Percentiles rank a stretch among this genome's conserved stretches.
Evolutionary conservation across 2,797 vertebrate species (phyloP).

Genomic region (Phyllotis vaccarum): DNA sequence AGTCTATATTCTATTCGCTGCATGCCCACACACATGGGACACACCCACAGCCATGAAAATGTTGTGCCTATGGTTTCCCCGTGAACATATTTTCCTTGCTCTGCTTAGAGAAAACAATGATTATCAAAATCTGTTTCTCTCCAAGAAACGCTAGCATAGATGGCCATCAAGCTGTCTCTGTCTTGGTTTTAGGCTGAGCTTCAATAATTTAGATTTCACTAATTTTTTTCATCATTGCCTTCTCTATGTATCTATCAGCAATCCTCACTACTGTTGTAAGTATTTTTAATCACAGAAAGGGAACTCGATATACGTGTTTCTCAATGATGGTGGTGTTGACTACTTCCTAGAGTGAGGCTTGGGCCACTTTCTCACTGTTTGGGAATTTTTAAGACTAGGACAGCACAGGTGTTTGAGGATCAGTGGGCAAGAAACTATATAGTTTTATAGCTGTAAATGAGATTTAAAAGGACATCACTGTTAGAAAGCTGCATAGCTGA

Average conservation of each 20-base stretch:
- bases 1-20: neutral
- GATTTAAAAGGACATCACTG: neutral
- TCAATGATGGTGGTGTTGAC: neutral
- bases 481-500: neutral
- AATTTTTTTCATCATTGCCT: neutral
- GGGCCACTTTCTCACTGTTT: neutral
- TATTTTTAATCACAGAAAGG: neutral
- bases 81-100: neutral
- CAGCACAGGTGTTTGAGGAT: neutral
- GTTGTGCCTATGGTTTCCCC: neutral
- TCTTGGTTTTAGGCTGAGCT: neutral
- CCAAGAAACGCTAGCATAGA: neutral
- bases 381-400: neutral
- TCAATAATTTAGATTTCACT: neutral
- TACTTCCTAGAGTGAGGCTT: neutral
- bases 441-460: slow-evolving; percentile 17
- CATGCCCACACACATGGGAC: neutral
- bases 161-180: neutral
- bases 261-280: neutral
- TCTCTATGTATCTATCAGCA: neutral
- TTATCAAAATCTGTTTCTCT: slow-evolving; percentile 26
- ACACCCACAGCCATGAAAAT: neutral
- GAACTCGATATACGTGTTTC: neutral
- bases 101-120: neutral
- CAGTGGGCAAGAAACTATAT: neutral